Evolutionary conservation across 2,113 vertebrate genomes (phyloP).

Genomic region (Callaeas wilsoni): DNA sequence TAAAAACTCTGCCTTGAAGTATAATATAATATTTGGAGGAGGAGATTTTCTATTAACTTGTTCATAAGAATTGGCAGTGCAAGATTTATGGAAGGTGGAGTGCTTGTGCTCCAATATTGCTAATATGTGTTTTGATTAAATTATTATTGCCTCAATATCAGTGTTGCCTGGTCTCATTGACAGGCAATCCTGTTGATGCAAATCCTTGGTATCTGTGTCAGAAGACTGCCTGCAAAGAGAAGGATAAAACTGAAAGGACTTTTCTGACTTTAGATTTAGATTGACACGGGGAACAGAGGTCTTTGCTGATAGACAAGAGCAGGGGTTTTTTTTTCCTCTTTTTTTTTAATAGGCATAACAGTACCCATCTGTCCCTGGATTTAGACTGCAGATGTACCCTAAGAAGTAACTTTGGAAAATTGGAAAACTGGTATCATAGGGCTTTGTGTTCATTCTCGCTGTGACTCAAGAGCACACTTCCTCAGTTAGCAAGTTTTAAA

Average conservation of each 20-base stretch:
- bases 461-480: neutral
- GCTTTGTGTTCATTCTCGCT: neutral
- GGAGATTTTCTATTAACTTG: neutral
- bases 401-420: conserved; percentile 3
- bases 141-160: neutral
- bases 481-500: neutral
- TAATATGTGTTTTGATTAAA: neutral
- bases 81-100: neutral
- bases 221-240: neutral
- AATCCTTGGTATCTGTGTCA: neutral
- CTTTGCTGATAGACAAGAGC: neutral
- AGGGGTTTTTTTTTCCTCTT: neutral
- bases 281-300: neutral
- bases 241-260: neutral
- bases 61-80: neutral
- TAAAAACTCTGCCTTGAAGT: neutral
- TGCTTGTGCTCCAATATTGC: neutral
- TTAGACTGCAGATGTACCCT: neutral
- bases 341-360: neutral
- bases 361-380: conserved; percentile 29
- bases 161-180: neutral
- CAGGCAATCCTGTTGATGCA: neutral
- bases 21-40: neutral
- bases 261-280: neutral
- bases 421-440: neutral